phyloP scores from a whole-genome alignment of 2,797 vertebrate genomes.

The Periophthalmus magnuspinnatus region DNA sequence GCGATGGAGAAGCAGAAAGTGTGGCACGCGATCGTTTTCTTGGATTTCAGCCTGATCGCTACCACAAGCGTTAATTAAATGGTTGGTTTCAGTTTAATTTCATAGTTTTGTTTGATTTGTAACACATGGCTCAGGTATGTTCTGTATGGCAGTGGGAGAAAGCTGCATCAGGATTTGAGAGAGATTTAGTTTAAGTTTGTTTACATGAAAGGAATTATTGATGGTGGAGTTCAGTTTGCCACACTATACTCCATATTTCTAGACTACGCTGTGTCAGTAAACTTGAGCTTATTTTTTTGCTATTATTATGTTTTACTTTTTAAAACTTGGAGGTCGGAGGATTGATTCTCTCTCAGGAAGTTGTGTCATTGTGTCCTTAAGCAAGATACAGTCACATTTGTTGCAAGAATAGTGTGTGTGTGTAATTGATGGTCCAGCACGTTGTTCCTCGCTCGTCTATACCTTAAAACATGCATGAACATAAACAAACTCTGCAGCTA shows the following conservation, averaged over 20 bases:
- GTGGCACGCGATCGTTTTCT: conserved; percentile 39
- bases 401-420: no score
- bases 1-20: conserved; percentile 32
- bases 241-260: conserved; percentile 2
- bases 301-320: no score
- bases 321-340: no score
- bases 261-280: background rate
- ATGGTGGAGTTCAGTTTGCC: conserved; percentile 41
- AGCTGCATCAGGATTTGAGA: conserved; percentile 16
- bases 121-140: conserved; percentile 59
- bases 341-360: no score
- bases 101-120: conserved; percentile 59
- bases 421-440: no score
- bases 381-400: no score
- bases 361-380: no score
- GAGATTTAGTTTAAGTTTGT: conserved; percentile 30
- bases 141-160: conserved; percentile 13
- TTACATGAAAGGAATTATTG: conserved; percentile 39
- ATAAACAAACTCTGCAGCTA: no score
- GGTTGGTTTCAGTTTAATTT: conserved; percentile 58
- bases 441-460: no score
- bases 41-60: conserved; percentile 57
- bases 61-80: conserved; percentile 61
- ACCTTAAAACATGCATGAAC: no score
- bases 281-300: background rate